phyloP scores from a whole-genome alignment of 2,888 invertebrate species.

The Phymatocera aterrima region DNA sequence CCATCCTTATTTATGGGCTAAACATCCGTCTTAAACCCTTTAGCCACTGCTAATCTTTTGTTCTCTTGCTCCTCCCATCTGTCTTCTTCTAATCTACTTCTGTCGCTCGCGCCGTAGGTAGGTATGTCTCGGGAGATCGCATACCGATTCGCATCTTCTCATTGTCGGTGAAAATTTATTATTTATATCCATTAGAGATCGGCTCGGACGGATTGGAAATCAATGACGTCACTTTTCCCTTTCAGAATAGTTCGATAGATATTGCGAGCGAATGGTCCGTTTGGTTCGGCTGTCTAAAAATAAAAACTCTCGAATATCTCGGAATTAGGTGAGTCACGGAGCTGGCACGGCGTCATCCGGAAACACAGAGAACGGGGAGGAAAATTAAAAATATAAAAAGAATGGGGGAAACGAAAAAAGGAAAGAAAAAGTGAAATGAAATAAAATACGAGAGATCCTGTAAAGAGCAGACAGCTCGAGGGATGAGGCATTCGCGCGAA shows the following conservation, averaged over 20 bases:
- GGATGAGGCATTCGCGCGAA: not conserved
- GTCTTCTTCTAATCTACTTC: conserved; percentile 35
- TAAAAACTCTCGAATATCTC: conserved; percentile 20
- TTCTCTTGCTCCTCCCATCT: conserved; percentile 8
- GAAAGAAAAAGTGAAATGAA: conserved; percentile 18
- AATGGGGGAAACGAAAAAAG: not conserved
- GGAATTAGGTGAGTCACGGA: conserved; percentile 40
- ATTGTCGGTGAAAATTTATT: not conserved
- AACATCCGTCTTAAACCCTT: conserved; percentile 36
- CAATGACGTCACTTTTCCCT: conserved; percentile 3
- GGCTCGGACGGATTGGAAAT: conserved; percentile 21
- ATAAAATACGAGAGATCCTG: conserved; percentile 10
- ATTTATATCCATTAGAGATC: not conserved
- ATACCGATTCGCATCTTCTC: conserved; percentile 8
- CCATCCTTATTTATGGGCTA: conserved; percentile 29
- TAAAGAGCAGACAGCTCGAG: conserved; percentile 22
- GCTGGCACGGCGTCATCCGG: conserved; percentile 29
- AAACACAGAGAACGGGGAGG: not conserved
- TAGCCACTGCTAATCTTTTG: conserved; percentile 36
- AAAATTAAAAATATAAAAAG: conserved; percentile 24
- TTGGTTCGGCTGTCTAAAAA: conserved; percentile 28
- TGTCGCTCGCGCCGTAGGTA: not conserved
- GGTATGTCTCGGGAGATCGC: conserved; percentile 14
- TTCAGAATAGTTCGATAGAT: not conserved
- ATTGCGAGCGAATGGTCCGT: conserved; percentile 8